Percentiles rank a stretch among this genome's conserved stretches.
These are phyloP conservation scores for Rhorus exstirpatorius DNA, from an alignment of 2,888 invertebrate genomes.

Conservation along the genomic window DNA sequence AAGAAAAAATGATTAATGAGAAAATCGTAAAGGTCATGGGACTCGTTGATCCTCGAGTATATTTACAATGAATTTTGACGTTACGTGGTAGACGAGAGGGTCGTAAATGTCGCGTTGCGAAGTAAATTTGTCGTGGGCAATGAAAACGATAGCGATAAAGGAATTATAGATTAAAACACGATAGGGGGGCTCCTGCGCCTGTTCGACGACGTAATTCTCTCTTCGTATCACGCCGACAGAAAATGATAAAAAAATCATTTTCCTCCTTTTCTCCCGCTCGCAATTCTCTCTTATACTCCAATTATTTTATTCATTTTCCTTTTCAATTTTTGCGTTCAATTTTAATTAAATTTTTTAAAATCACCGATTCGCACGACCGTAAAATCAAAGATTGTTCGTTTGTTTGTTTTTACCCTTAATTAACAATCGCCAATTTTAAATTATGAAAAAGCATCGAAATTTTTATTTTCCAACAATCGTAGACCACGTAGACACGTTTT, in stretches of 20 bases:
- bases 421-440: no score
- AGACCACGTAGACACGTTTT: no score
- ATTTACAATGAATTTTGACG: constrained; percentile 31
- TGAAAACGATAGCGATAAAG: constrained; percentile 54
- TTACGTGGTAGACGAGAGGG: constrained; percentile 15
- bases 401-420: no score
- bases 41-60: neutral
- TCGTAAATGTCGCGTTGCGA: constrained; percentile 39
- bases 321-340: no score
- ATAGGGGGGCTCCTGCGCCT: constrained; percentile 27
- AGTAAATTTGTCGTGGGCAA: constrained; percentile 57
- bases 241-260: neutral
- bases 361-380: no score
- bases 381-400: no score
- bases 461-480: no score
- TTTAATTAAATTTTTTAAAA: no score
- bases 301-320: neutral
- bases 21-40: neutral
- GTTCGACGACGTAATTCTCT: constrained; percentile 54
- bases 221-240: constrained; percentile 31
- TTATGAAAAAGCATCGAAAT: no score
- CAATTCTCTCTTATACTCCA: neutral
- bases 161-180: constrained; percentile 46
- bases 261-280: neutral
- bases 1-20: neutral